These are phyloP conservation scores for Brachyptera risi DNA, from an alignment of 2,888 invertebrate genomes.

Conservation along the genomic window DNA sequence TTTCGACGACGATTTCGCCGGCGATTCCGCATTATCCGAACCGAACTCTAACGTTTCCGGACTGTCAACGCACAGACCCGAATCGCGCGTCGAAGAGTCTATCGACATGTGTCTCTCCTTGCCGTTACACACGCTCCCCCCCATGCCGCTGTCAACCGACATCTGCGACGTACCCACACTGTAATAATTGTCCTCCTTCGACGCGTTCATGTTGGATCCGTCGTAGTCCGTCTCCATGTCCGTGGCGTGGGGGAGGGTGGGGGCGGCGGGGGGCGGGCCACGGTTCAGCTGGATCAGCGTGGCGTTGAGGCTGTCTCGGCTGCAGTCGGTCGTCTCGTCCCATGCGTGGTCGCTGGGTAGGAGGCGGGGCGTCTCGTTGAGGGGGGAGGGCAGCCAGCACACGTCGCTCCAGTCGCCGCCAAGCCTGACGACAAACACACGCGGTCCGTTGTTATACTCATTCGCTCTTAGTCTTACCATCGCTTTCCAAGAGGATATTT, in stretches of 20 bases:
- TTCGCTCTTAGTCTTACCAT: too few species aligned
- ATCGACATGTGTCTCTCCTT: constrained; percentile 33
- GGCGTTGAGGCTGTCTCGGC: constrained; percentile 32
- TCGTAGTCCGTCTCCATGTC: neutral
- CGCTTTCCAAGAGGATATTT: too few species aligned
- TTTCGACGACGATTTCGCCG: neutral
- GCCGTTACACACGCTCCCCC: too few species aligned
- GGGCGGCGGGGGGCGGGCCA: neutral
- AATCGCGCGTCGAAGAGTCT: constrained; percentile 31
- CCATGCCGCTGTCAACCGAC: constrained; percentile 31
- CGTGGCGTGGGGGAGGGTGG: too few species aligned
- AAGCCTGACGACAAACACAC: constrained; percentile 43
- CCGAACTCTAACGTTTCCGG: constrained; percentile 10
- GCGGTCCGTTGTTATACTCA: too few species aligned
- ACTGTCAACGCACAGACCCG: constrained; percentile 23
- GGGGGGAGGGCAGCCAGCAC: constrained; percentile 47
- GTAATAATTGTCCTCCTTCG: too few species aligned
- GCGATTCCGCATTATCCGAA: too few species aligned
- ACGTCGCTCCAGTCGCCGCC: constrained; percentile 52
- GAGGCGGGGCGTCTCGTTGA: constrained; percentile 49
- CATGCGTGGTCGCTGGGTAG: constrained; percentile 44
- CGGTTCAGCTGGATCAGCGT: neutral
- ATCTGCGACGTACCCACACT: neutral
- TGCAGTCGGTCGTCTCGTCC: constrained; percentile 37
- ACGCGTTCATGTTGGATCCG: too few species aligned